A percentile compares a stretch with the other conserved stretches of the same genome.
Conservation (phyloP, 2,888 invertebrate genomes). For the Sacculina carcini region DNA sequence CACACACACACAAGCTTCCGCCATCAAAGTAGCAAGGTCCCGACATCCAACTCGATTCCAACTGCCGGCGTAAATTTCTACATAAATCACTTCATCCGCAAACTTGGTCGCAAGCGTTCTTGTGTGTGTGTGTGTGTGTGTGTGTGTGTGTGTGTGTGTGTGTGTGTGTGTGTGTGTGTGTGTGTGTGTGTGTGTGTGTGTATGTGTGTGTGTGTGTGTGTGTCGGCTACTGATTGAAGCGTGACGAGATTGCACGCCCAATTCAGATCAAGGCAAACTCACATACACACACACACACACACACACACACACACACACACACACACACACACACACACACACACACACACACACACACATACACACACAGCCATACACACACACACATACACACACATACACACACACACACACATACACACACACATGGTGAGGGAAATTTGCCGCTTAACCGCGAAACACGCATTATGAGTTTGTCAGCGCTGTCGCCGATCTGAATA, state of each 20-base stretch:
- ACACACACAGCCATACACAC: conserved; percentile 6
- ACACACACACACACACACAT: conserved; percentile 4
- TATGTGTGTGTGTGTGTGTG: conserved; percentile 1
- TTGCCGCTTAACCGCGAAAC: too few relatives aligned
- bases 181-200: background rate
- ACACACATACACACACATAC: conserved; percentile 5
- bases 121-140: background rate
- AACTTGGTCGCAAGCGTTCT: too few relatives aligned
- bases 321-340: conserved; percentile 3
- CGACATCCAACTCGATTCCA: too few relatives aligned
- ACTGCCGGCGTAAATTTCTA: too few relatives aligned
- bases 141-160: background rate
- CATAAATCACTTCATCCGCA: background rate
- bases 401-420: conserved; percentile 7
- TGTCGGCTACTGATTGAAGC: too few relatives aligned
- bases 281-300: background rate
- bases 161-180: background rate
- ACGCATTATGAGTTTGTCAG: too few relatives aligned
- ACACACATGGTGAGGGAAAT: conserved; percentile 6
- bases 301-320: conserved; percentile 3
- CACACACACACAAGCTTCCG: too few relatives aligned
- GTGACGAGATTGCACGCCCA: too few relatives aligned
- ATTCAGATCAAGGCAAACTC: too few relatives aligned
- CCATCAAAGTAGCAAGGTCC: too few relatives aligned
- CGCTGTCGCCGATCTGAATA: too few relatives aligned